These are phyloP conservation scores for Thrips palmi DNA, from an alignment of 1,140 invertebrate species.

Conservation along the genomic window DNA sequence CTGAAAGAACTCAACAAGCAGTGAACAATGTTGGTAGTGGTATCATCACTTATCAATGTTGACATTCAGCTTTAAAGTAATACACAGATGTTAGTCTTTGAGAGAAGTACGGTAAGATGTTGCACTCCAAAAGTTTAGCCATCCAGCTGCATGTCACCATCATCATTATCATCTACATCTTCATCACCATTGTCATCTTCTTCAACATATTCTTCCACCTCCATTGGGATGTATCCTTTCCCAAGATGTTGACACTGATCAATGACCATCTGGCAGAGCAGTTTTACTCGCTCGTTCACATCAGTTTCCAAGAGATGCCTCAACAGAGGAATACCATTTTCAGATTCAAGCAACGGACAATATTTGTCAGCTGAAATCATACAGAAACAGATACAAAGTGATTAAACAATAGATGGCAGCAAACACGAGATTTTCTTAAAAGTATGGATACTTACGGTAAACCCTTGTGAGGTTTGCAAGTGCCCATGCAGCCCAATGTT, in stretches of 20 bases:
- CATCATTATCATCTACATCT: no score
- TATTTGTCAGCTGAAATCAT: conserved; percentile 64
- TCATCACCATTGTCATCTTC: no score
- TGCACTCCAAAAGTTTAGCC: no score
- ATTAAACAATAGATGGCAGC: background rate
- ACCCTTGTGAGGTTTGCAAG: conserved; percentile 87
- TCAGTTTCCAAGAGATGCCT: conserved; percentile 41
- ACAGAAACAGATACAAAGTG: conserved; percentile 12
- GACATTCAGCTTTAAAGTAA: no score
- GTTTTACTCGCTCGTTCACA: conserved; percentile 42
- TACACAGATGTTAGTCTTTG: no score
- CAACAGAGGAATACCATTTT: conserved; percentile 64
- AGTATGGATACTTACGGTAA: conserved; percentile 49
- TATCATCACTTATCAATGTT: no score
- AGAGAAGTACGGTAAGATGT: no score
- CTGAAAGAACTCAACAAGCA: no score
- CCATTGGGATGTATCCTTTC: no score
- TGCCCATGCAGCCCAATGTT: conserved; percentile 96
- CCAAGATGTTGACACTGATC: conserved; percentile 37
- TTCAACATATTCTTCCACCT: no score
- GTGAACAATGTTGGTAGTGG: no score
- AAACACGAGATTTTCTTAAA: background rate
- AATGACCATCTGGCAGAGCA: conserved; percentile 43
- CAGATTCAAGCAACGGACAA: conserved; percentile 64
- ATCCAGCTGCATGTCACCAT: no score